These are phyloP conservation scores for Epiperipatus broadwayi DNA, from an alignment of 2,888 invertebrate genomes.

Conservation along the genomic window DNA sequence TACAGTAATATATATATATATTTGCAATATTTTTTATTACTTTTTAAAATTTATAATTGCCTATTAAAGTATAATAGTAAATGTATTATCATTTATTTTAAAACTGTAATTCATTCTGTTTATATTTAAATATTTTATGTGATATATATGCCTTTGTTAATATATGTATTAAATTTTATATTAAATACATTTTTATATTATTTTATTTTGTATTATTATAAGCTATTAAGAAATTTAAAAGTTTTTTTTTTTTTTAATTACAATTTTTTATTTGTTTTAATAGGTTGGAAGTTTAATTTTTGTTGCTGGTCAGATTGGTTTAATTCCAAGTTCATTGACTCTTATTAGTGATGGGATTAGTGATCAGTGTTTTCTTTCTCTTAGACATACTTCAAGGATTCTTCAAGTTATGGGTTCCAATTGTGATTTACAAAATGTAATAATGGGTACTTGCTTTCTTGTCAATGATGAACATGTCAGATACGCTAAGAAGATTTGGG, in stretches of 20 bases:
- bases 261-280: slow-evolving; percentile 16
- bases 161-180: too few relatives aligned
- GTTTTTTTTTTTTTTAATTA: not conserved
- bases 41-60: too few relatives aligned
- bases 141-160: too few relatives aligned
- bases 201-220: not conserved
- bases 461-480: slow-evolving; percentile 47
- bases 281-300: slow-evolving; percentile 62
- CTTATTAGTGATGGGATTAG: slow-evolving; percentile 53
- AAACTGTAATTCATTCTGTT: too few relatives aligned
- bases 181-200: slow-evolving; percentile 5
- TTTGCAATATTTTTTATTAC: too few relatives aligned
- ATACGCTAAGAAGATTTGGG: slow-evolving; percentile 60
- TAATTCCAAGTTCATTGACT: slow-evolving; percentile 60
- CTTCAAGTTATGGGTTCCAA: slow-evolving; percentile 54
- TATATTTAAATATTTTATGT: too few relatives aligned
- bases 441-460: slow-evolving; percentile 71
- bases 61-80: too few relatives aligned
- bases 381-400: slow-evolving; percentile 62
- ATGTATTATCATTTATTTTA: too few relatives aligned
- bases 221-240: too few relatives aligned
- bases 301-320: slow-evolving; percentile 76
- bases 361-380: slow-evolving; percentile 54
- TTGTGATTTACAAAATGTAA: slow-evolving; percentile 58
- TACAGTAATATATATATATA: too few relatives aligned